These are phyloP conservation scores for Eledona agricola DNA, from an alignment of 2,888 invertebrate species.

Conservation along the genomic window DNA sequence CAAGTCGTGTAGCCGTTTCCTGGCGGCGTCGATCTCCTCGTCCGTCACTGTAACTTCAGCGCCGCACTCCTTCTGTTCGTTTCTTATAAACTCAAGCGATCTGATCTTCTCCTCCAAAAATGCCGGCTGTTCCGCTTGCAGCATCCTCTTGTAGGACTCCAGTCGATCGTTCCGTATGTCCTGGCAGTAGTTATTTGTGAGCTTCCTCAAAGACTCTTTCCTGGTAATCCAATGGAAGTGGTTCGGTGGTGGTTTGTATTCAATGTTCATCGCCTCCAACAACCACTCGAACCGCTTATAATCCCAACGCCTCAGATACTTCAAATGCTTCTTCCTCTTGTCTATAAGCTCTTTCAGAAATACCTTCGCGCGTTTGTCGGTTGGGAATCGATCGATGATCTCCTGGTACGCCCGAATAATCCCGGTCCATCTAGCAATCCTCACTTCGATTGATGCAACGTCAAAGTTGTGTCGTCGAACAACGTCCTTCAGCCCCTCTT, in stretches of 20 bases:
- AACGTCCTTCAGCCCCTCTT: constrained; percentile 66
- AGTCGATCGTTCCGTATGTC: constrained; percentile 72
- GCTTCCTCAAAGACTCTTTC: constrained; percentile 75
- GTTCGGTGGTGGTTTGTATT: constrained; percentile 76
- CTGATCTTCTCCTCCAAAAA: constrained; percentile 79
- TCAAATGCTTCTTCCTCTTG: constrained; percentile 79
- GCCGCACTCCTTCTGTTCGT: constrained; percentile 76
- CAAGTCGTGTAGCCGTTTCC: constrained; percentile 65
- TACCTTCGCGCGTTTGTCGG: constrained; percentile 68
- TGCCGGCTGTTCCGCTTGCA: constrained; percentile 76
- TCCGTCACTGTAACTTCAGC: constrained; percentile 72
- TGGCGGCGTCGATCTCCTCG: constrained; percentile 72
- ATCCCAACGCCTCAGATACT: constrained; percentile 77
- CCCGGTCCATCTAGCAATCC: constrained; percentile 79
- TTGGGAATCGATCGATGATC: constrained; percentile 67
- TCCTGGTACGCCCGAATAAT: constrained; percentile 76
- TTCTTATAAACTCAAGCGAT: constrained; percentile 75
- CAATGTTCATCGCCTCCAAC: constrained; percentile 79
- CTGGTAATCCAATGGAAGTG: constrained; percentile 72
- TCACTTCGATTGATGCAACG: constrained; percentile 73
- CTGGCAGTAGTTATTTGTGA: constrained; percentile 78
- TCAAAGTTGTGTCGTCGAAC: constrained; percentile 79
- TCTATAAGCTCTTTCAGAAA: constrained; percentile 76
- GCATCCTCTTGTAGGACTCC: constrained; percentile 68
- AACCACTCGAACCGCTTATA: constrained; percentile 91